phyloP scores from a whole-genome alignment of 1,140 invertebrate genomes.

The Eurosta solidaginis region DNA sequence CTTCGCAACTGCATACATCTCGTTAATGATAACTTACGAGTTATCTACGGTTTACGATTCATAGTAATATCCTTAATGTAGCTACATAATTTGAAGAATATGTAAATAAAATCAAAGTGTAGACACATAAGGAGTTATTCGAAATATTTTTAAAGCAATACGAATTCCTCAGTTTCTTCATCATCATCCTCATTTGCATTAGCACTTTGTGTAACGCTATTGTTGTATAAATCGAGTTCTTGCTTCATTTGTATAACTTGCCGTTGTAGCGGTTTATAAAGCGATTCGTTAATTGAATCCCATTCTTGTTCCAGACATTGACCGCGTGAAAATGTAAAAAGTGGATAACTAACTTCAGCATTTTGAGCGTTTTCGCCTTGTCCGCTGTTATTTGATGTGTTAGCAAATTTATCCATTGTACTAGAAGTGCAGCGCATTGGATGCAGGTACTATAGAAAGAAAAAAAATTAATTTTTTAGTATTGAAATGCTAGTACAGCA shows the following conservation, averaged over 20 bases:
- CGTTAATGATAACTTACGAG: no score
- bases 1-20: no score
- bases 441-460: conserved; percentile 63
- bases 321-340: conserved; percentile 79
- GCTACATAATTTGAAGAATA: neutral
- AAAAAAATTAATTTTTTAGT: conserved; percentile 8
- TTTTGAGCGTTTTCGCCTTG: conserved; percentile 37
- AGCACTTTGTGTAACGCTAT: conserved; percentile 44
- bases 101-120: neutral
- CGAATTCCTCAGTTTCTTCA: conserved; percentile 76
- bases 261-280: conserved; percentile 63
- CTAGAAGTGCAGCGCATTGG: conserved; percentile 62
- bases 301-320: conserved; percentile 65
- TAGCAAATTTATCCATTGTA: conserved; percentile 38
- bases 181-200: conserved; percentile 67
- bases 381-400: conserved; percentile 24
- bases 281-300: conserved; percentile 56
- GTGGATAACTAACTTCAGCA: conserved; percentile 72
- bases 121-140: neutral
- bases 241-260: conserved; percentile 63
- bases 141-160: conserved; percentile 61
- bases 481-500: neutral
- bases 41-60: no score
- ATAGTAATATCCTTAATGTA: no score
- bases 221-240: conserved; percentile 44